These are phyloP conservation scores for Zaprionus obscuricornis DNA, from an alignment of 2,888 invertebrate genomes.

Conservation along the genomic window DNA sequence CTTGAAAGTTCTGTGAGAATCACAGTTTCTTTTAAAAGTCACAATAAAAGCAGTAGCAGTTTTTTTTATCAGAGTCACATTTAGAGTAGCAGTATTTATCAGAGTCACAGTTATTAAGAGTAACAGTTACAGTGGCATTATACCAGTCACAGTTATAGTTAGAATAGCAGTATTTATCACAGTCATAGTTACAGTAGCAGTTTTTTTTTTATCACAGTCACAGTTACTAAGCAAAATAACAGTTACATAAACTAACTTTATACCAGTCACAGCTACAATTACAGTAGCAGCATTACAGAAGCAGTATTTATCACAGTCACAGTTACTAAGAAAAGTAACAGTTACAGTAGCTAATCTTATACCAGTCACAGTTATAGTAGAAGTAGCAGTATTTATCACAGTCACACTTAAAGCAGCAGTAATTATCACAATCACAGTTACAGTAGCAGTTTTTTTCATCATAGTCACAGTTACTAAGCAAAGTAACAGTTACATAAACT, in stretches of 20 bases:
- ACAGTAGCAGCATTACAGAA: neutral
- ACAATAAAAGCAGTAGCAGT: constrained; percentile 11
- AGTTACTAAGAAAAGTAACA: neutral
- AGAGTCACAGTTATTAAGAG: no score
- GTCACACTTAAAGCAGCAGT: no score
- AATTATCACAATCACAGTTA: no score
- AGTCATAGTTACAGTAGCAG: neutral
- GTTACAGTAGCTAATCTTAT: neutral
- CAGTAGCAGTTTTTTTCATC: neutral
- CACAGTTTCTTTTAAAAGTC: no score
- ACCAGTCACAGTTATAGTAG: neutral
- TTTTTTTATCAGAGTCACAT: constrained; percentile 22
- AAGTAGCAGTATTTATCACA: no score
- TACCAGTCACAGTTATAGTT: no score
- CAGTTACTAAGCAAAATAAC: constrained; percentile 16
- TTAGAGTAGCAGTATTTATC: no score
- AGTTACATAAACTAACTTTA: constrained; percentile 1
- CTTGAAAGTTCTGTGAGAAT: no score
- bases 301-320: neutral
- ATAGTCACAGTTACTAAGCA: no score
- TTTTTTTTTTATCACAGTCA: constrained; percentile 24
- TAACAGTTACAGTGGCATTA: constrained; percentile 16
- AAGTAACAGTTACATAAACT: neutral
- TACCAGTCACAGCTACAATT: constrained; percentile 13
- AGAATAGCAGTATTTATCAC: no score